Conservation (phyloP, 2,797 vertebrate genomes). For the Pelochelys cantorii region DNA sequence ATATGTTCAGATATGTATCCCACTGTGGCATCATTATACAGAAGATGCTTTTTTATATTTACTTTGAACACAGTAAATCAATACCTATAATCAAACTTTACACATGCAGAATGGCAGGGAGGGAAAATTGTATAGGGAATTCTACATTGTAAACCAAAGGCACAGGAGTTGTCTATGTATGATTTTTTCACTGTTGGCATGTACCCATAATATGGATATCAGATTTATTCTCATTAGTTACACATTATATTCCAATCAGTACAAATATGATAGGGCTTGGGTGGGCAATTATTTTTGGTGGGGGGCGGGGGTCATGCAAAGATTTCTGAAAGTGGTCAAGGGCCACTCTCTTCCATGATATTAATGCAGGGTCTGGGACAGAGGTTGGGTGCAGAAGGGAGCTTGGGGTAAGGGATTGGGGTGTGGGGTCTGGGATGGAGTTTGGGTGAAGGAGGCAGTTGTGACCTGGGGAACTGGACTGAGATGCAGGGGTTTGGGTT, state of each 20-base stretch:
- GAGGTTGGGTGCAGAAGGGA: no score
- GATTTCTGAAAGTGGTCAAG: no score
- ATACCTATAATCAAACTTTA: background rate
- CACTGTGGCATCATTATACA: background rate
- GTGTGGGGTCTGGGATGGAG: no score
- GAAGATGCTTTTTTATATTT: background rate
- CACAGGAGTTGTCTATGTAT: background rate
- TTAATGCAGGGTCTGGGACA: no score
- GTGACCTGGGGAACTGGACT: no score
- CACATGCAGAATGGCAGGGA: background rate
- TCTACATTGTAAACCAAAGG: background rate
- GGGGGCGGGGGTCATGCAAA: no score
- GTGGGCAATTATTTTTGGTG: no score
- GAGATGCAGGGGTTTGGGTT: no score
- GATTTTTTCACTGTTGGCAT: background rate
- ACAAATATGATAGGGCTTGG: background rate
- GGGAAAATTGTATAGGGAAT: background rate
- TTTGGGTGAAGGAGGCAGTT: no score
- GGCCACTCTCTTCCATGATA: no score
- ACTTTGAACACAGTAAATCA: background rate
- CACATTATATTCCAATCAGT: background rate
- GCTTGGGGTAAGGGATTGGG: no score
- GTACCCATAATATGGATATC: background rate
- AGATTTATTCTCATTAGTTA: background rate
- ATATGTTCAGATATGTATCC: background rate